These are phyloP conservation scores for Pristionchus mayeri DNA, from an alignment of 2,888 invertebrate genomes.

Conservation along the genomic window DNA sequence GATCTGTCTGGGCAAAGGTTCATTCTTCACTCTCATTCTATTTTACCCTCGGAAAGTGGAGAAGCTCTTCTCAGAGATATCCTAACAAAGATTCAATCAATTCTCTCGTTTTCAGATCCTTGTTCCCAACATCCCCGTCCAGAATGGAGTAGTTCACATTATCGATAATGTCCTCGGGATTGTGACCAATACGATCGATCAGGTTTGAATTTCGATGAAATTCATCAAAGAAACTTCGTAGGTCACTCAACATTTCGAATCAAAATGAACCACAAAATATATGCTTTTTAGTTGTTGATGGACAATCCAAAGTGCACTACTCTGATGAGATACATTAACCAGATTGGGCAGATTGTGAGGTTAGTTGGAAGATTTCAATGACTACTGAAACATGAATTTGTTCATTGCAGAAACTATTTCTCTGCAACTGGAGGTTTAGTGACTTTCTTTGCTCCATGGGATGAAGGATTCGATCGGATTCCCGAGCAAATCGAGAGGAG, in stretches of 20 bases:
- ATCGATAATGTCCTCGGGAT: conserved; percentile 76
- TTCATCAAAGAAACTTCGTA: no score
- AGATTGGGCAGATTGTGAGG: conserved; percentile 74
- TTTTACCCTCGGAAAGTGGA: no score
- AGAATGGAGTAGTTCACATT: conserved; percentile 76
- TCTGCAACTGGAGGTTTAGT: conserved; percentile 68
- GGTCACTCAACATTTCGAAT: no score
- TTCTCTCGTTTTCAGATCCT: conserved; percentile 59
- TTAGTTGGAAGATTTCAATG: not conserved
- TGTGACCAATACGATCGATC: conserved; percentile 75
- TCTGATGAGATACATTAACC: conserved; percentile 76
- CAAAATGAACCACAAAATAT: no score
- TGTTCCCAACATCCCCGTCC: conserved; percentile 76
- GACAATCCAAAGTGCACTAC: conserved; percentile 71
- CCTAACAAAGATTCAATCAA: no score
- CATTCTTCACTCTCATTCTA: not conserved
- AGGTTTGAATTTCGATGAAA: no score
- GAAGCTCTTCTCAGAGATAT: no score
- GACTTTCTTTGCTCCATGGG: conserved; percentile 76
- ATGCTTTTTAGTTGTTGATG: conserved; percentile 62
- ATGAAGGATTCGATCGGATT: conserved; percentile 76
- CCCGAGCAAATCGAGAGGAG: conserved; percentile 76
- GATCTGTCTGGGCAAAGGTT: conserved; percentile 76
- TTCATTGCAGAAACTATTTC: conserved; percentile 67
- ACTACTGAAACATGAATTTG: not conserved